A percentile compares a stretch with the other conserved stretches of the same genome.
phyloP scores from a whole-genome alignment of 2,113 vertebrate genomes.

The Typhlomys cinereus region DNA sequence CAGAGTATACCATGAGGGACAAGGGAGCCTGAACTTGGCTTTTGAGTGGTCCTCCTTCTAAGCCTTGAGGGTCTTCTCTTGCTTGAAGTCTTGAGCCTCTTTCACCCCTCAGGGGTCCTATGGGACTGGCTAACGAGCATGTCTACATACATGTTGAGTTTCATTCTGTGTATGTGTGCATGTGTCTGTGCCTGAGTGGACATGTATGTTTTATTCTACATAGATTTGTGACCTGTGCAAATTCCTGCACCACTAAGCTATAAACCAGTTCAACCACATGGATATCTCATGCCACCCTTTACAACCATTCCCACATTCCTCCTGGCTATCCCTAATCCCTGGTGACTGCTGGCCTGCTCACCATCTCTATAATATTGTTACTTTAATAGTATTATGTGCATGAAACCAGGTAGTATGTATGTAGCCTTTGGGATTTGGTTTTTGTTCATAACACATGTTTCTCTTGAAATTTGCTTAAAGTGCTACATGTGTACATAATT shows the following conservation, averaged over 20 bases:
- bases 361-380: background rate
- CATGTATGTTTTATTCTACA: background rate
- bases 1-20: no score
- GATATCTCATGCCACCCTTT: background rate
- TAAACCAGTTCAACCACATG: background rate
- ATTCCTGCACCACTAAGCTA: background rate
- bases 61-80: background rate
- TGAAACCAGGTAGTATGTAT: background rate
- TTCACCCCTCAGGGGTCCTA: background rate
- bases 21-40: accelerated
- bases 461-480: background rate
- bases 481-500: background rate
- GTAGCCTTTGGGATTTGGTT: background rate
- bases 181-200: background rate
- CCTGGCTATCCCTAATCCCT: background rate
- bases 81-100: background rate
- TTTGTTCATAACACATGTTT: background rate
- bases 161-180: no score
- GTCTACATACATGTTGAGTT: no score
- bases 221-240: background rate
- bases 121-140: accelerated
- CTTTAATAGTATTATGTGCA: background rate
- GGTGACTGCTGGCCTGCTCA: background rate
- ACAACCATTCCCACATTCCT: background rate
- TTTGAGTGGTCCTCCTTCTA: background rate